Evolutionary conservation across 2,797 vertebrate genomes (phyloP), one percentile per base, ranked within the genome.

Genomic region (Triplophysa bombifrons): DNA sequence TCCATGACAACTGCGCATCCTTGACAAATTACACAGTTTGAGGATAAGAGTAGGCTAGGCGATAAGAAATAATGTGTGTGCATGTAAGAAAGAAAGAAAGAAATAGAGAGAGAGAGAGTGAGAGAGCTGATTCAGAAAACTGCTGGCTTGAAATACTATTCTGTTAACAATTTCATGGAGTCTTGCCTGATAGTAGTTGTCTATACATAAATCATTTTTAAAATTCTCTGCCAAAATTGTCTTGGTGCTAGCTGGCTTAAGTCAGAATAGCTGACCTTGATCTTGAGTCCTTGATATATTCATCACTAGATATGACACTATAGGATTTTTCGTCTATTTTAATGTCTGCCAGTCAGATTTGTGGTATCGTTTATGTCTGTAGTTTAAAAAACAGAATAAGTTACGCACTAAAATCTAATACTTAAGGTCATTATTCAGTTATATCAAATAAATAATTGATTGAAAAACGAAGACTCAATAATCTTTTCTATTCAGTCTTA

Each of bases 1-100:
- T 84, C 69, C 86, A 90, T 88, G 88, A 82, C 86, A 80, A 90
- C 90, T 34, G 48, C 56, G 76, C 60, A 74, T 83, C 83, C 80
- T 84, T 82, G 74, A 72, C 80, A 83, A 84, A 86, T 67, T 80
- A 89, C 77, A 86, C 38, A 58, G 72, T 83, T 71, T 74, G 80
- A 72, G 78, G 25, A 71, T 44, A 70, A 75, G 81, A 80, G 67
- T 53, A 72, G 53, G 17, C 58, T 53, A 72, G 53, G 17, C 58
- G 44, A 46, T 80, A 70, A 72, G 46, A 74, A 70, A 72, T 38
- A 70, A 46, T 56, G 38, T 61, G 44, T 61, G 34, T 17, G 30
- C 55, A n/a, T 53, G 63, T 20, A 58, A 76, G 50, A 41, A 30
- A 69, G 75, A 71, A 20, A 64, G 22, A 64, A 30, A 46, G 19